phyloP scores from a whole-genome alignment of 2,113 vertebrate genomes.

The Gavia stellata region DNA sequence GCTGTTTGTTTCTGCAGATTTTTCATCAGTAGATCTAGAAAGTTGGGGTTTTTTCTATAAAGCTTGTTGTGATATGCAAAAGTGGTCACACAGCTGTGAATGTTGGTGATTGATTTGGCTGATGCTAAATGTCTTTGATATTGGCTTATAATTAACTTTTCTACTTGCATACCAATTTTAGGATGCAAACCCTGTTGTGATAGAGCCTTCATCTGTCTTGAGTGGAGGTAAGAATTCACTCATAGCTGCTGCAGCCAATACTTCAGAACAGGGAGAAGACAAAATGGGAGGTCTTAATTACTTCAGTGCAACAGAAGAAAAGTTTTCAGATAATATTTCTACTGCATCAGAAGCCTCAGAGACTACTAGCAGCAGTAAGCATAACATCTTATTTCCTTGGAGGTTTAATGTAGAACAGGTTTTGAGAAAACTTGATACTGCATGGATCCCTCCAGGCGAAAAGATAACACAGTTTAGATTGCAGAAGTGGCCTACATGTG shows the following conservation, averaged over 20 bases:
- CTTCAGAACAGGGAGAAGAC: slow-evolving; percentile 75
- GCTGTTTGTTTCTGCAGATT: neutral
- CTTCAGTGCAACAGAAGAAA: slow-evolving; percentile 83
- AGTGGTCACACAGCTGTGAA: neutral
- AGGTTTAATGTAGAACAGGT: slow-evolving; percentile 30
- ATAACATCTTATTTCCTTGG: slow-evolving; percentile 48
- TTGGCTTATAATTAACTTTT: neutral
- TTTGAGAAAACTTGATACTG: slow-evolving; percentile 2
- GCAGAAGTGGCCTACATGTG: neutral
- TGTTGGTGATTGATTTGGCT: neutral
- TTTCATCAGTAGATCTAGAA: neutral
- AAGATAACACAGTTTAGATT: neutral
- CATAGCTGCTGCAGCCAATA: slow-evolving; percentile 56
- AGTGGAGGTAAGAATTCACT: slow-evolving; percentile 77
- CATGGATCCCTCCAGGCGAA: slow-evolving; percentile 1
- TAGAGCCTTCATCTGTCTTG: slow-evolving; percentile 88
- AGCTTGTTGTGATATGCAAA: neutral
- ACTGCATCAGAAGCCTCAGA: slow-evolving; percentile 93
- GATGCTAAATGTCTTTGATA: neutral
- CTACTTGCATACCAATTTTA: slow-evolving; percentile 43
- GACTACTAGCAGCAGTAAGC: slow-evolving; percentile 82
- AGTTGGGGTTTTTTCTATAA: neutral
- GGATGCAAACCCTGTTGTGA: slow-evolving; percentile 89
- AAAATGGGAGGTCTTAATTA: slow-evolving; percentile 73
- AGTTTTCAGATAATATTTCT: slow-evolving; percentile 88